phyloP scores from a whole-genome alignment of 1,140 invertebrate genomes.

The Orussus abietinus region DNA sequence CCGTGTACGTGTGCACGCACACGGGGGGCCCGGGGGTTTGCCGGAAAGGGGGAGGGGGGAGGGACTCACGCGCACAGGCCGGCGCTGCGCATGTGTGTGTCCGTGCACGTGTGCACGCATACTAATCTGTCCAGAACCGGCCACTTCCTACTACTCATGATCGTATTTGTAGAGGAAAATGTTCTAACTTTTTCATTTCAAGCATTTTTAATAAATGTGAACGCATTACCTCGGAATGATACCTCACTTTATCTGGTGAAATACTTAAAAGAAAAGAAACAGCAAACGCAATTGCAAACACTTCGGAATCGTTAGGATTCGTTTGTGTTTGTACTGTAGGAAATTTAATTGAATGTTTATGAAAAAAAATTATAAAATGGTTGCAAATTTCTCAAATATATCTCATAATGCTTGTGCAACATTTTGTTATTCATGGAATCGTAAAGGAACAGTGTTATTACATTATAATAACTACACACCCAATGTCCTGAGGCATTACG shows the following conservation, averaged over 20 bases:
- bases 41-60: too few relatives aligned
- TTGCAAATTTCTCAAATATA: conserved; percentile 12
- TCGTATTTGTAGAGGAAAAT: conserved; percentile 2
- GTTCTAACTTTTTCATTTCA: not conserved
- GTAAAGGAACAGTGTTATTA: conserved; percentile 13
- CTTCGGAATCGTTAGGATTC: conserved; percentile 12
- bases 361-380: conserved; percentile 10
- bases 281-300: conserved; percentile 1
- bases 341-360: conserved; percentile 9
- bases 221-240: not conserved
- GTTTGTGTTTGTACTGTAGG: conserved; percentile 11
- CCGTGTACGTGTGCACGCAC: too few relatives aligned
- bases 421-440: conserved; percentile 14
- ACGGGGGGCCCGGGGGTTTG: too few relatives aligned
- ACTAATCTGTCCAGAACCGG: too few relatives aligned
- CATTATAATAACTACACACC: conserved; percentile 19
- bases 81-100: too few relatives aligned
- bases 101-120: too few relatives aligned
- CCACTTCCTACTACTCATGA: too few relatives aligned
- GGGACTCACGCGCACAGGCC: too few relatives aligned
- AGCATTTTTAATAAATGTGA: conserved; percentile 1
- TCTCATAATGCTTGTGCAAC: conserved; percentile 15
- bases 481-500: too few relatives aligned
- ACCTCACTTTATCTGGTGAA: not conserved
- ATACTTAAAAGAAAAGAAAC: not conserved